Evolutionary conservation across 2,113 vertebrate species (phyloP), one percentile per base, ranked within the genome.

Genomic region (Vireo altiloquus): DNA sequence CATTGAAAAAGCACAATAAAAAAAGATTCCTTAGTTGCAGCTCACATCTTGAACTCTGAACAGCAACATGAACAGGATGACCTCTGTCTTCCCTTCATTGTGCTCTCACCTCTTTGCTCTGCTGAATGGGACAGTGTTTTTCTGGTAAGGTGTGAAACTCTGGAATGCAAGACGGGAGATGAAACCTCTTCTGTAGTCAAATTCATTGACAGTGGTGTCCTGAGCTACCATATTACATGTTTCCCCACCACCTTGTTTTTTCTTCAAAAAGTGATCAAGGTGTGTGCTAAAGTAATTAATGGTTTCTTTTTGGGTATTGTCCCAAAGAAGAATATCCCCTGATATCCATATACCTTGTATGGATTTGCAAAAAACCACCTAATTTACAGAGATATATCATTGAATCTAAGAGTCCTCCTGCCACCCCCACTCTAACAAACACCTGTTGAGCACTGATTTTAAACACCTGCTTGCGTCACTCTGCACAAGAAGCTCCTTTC

Each of bases 171-270:
- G 47, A 66, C n/a, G 57, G 46, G 24, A 80, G 28, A 59, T 39
- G 15, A 85, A 66, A 56, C 13, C 15, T 77, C 72, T 37, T 49
- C 5, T 50, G 14, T 35, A 25, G 78, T 47, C 35, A 82, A 71
- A 46, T 68, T 70, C 10, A 33, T 42, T 42, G 66, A 46, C 8
- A 42, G 2, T 4, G 3, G 14, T 76, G 33, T 47, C 37, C 44
- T 3, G 8, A 61, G 27, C 37, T 72, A 60, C 35, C 23, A 13
- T 28, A 23, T 61, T 21, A 9, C 16, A 18, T 18, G 7, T 28
- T 12, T 17, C 13, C 12, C 7, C 3, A 2, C 11, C 6, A 15
- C 3, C 6, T 30, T 0, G 0, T 69, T 87, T 77, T 77, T 47
- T 22, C 31, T 89, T 72, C 28, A 44, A 64, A 56, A 76, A 68